Percentiles rank a stretch among this genome's conserved stretches.
Conservation (phyloP, 2,113 vertebrate genomes). For the Nycticorax nycticorax region DNA sequence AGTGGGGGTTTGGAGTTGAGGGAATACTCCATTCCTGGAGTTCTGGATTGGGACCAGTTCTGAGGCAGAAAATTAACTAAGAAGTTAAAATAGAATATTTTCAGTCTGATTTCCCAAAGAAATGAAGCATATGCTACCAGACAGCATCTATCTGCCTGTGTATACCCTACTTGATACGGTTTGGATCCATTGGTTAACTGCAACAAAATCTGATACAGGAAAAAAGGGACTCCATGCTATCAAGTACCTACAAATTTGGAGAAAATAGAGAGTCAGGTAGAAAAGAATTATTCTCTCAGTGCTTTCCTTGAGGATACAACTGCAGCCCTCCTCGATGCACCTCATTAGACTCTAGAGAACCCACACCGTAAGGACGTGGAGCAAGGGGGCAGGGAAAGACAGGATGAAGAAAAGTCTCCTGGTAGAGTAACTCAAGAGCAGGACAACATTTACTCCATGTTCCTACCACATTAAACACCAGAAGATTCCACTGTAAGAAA, state of each 20-base stretch:
- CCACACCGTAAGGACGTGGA: fast-evolving
- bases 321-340: neutral
- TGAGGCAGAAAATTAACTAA: neutral
- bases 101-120: neutral
- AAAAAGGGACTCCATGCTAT: neutral
- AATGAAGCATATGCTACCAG: neutral
- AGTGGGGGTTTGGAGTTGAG: neutral
- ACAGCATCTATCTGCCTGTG: neutral
- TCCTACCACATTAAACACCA: neutral
- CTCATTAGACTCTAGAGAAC: neutral
- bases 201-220: neutral
- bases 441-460: neutral
- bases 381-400: neutral
- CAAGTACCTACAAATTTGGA: neutral
- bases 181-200: neutral
- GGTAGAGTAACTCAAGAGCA: neutral
- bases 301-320: neutral
- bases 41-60: neutral
- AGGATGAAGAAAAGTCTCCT: neutral
- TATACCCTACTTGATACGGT: neutral
- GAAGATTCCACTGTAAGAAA: neutral
- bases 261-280: neutral
- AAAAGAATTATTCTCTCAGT: neutral
- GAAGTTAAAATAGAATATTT: neutral
- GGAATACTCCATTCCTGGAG: neutral